These are phyloP conservation scores for Brenthis hecate DNA, from an alignment of 2,888 invertebrate genomes.

Conservation along the genomic window DNA sequence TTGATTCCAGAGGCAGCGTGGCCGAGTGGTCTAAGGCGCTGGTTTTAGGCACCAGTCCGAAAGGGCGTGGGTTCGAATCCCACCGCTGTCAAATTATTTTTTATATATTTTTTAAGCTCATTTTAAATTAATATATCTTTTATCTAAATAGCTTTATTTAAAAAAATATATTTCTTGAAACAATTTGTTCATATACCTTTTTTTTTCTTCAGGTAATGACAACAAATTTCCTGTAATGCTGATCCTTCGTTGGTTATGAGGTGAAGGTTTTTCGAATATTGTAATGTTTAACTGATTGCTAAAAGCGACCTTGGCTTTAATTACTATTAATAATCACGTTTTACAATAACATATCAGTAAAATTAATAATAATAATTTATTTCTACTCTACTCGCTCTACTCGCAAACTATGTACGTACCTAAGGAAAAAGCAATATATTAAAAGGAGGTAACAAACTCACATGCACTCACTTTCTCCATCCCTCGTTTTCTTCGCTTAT, in stretches of 20 bases:
- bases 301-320: slow-evolving; percentile 4
- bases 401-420: too few species aligned
- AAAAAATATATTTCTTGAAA: background rate
- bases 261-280: slow-evolving; percentile 5
- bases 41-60: slow-evolving; percentile 94
- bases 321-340: background rate
- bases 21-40: slow-evolving; percentile 96
- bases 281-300: background rate
- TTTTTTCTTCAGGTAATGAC: slow-evolving; percentile 21
- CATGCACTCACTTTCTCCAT: too few species aligned
- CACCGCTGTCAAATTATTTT: slow-evolving; percentile 72
- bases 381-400: too few species aligned
- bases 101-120: background rate
- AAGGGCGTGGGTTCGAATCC: slow-evolving; percentile 83
- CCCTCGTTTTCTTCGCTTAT: too few species aligned
- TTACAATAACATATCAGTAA: background rate
- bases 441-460: too few species aligned
- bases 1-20: slow-evolving; percentile 84
- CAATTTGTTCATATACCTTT: background rate
- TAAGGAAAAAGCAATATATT: too few species aligned
- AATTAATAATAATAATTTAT: background rate
- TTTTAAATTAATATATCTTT: background rate
- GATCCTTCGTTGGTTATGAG: background rate
- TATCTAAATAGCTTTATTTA: too few species aligned
- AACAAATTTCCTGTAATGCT: background rate